Conservation (phyloP, 2,797 vertebrate species). For the Danio tinwini region DNA sequence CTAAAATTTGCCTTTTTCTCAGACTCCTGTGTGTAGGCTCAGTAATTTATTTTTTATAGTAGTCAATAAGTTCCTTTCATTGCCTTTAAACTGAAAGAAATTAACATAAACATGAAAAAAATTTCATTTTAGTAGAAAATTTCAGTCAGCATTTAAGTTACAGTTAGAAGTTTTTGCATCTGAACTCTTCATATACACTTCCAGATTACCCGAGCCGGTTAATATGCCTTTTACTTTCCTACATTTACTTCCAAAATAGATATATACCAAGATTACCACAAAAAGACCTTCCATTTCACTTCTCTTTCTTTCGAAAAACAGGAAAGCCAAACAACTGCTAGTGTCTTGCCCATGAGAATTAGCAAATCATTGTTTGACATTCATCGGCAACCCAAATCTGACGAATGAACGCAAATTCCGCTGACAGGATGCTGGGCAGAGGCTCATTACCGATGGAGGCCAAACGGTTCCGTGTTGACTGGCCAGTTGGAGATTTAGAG, state of each 20-base stretch:
- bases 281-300: background rate
- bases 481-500: slow-evolving; percentile 58
- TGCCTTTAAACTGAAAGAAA: too few species aligned
- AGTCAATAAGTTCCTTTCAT: too few species aligned
- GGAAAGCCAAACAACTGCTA: background rate
- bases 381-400: background rate
- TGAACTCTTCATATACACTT: too few species aligned
- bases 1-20: too few species aligned
- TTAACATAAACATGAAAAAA: too few species aligned
- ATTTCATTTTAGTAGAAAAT: too few species aligned
- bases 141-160: too few species aligned
- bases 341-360: background rate
- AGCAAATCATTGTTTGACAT: background rate
- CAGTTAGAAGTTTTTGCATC: too few species aligned
- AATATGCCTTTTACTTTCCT: background rate
- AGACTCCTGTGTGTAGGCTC: too few species aligned
- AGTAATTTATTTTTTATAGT: too few species aligned
- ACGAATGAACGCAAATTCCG: background rate
- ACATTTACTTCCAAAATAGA: background rate
- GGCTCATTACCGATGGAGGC: slow-evolving; percentile 23
- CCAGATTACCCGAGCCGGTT: background rate
- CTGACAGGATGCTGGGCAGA: background rate
- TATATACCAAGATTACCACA: background rate
- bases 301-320: background rate
- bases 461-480: background rate